phyloP scores from a whole-genome alignment of 2,113 vertebrate genomes.

The Pseudopodoces humilis region DNA sequence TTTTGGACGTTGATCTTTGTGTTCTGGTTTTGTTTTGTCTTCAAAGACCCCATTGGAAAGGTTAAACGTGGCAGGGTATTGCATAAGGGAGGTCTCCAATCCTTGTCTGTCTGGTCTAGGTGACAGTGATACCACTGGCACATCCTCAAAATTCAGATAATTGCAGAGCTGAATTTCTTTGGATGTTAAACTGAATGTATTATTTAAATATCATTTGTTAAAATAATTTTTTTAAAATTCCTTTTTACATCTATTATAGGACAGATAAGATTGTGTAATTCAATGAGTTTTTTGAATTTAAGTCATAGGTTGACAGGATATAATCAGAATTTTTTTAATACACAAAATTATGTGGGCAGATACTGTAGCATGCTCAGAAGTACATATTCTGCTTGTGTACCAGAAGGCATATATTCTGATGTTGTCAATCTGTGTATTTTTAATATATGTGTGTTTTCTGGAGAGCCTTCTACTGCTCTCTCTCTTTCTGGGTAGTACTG shows the following conservation, averaged over 20 bases:
- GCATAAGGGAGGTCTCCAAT: not conserved
- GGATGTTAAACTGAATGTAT: not conserved
- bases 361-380: not conserved
- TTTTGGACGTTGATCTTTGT: not conserved
- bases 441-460: not conserved
- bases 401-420: not conserved
- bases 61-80: not conserved
- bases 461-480: not conserved
- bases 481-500: not conserved
- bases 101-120: not conserved
- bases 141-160: not conserved
- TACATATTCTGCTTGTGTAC: not conserved
- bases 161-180: not conserved
- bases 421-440: not conserved
- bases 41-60: not conserved
- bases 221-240: not conserved
- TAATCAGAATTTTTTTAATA: not conserved
- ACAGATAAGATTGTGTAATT: not conserved
- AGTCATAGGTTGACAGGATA: not conserved
- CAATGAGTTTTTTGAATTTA: not conserved
- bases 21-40: not conserved
- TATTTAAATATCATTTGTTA: not conserved
- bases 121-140: not conserved
- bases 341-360: not conserved
- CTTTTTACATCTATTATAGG: not conserved